Conservation (phyloP, 2,888 invertebrate species). For the Apoderus coryli region DNA sequence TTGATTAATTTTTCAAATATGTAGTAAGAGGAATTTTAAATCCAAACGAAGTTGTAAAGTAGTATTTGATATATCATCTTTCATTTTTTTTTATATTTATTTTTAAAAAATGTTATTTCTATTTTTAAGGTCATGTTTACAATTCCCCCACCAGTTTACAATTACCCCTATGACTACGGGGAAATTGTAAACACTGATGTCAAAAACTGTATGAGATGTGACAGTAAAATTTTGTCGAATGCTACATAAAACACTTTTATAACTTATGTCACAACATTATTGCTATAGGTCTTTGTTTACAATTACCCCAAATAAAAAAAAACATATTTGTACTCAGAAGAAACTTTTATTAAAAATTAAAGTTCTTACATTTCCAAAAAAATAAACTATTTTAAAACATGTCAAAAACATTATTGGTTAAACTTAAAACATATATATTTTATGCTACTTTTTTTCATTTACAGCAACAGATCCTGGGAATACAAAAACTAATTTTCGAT, state of each 20-base stretch:
- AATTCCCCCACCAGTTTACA: constrained; percentile 1
- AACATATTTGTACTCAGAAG: no score
- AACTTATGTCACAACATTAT: no score
- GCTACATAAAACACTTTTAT: no score
- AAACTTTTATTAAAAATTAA: constrained; percentile 1
- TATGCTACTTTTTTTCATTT: constrained; percentile 3
- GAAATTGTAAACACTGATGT: constrained; percentile 1
- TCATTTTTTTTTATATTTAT: background rate
- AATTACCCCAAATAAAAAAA: constrained; percentile 2
- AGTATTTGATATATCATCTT: no score
- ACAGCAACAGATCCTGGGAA: background rate
- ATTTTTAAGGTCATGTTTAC: background rate
- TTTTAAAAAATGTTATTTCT: background rate
- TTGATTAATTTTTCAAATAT: background rate
- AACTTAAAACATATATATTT: background rate
- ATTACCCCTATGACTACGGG: background rate
- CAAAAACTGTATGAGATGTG: background rate
- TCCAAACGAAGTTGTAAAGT: no score
- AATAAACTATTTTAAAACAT: constrained; percentile 1
- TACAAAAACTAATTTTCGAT: background rate
- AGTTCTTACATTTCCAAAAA: constrained; percentile 1
- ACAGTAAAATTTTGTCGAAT: background rate
- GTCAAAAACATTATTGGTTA: no score
- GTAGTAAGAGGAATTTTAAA: background rate
- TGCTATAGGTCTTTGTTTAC: constrained; percentile 1